Conservation (phyloP, 1,140 invertebrate species). For the Calliphora vicina region DNA sequence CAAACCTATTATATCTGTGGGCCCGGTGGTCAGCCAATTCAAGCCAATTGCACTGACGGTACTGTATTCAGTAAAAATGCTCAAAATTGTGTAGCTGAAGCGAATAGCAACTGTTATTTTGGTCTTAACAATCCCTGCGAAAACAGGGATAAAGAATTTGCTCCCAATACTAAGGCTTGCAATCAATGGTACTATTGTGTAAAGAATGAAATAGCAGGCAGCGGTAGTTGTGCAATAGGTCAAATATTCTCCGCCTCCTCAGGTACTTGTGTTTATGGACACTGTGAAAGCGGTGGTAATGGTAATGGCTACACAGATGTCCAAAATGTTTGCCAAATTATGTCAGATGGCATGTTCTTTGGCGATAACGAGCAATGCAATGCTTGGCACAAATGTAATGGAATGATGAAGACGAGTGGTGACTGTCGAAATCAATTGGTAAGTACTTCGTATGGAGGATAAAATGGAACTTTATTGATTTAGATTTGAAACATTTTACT, state of each 20-base stretch:
- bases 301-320: not conserved
- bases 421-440: not conserved
- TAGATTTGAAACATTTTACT: no score
- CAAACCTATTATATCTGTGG: conserved; percentile 18
- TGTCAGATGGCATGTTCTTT: conserved; percentile 30
- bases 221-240: not conserved
- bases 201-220: not conserved
- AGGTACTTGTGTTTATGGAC: not conserved
- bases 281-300: not conserved
- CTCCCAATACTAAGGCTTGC: not conserved
- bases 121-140: conserved; percentile 1
- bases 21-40: not conserved
- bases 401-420: not conserved
- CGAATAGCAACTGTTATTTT: not conserved
- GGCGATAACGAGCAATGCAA: conserved; percentile 12
- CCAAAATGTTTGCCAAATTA: conserved; percentile 6
- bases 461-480: no score
- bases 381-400: not conserved
- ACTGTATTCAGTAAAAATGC: conserved; percentile 20
- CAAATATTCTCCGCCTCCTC: conserved; percentile 17
- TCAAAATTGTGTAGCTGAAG: not conserved
- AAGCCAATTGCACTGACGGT: not conserved
- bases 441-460: no score
- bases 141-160: not conserved
- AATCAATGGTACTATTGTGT: conserved; percentile 33